Percentiles rank a stretch among this genome's conserved stretches.
These are phyloP conservation scores for Gymnodraco acuticeps DNA, from an alignment of 2,797 vertebrate genomes.

Conservation along the genomic window DNA sequence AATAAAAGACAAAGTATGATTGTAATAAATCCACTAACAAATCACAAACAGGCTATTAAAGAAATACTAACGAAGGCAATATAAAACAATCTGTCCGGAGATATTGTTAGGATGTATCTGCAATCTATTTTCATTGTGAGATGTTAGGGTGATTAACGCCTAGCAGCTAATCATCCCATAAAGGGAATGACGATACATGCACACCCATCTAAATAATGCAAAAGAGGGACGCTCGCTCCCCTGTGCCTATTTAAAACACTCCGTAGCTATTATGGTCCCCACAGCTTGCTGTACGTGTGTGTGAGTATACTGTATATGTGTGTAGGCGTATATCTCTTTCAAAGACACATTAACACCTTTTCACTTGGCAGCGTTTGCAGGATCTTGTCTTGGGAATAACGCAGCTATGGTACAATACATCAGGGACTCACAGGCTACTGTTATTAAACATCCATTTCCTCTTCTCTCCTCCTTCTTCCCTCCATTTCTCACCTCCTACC, in stretches of 20 bases:
- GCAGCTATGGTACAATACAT: conserved; percentile 54
- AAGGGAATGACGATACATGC: conserved; percentile 52
- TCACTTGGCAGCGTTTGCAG: conserved; percentile 64
- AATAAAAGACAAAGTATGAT: conserved; percentile 62
- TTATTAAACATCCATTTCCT: conserved; percentile 55
- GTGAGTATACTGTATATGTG: background rate
- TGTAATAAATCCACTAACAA: conserved; percentile 64
- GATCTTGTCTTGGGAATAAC: conserved; percentile 61
- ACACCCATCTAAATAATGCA: conserved; percentile 37
- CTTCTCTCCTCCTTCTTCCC: background rate
- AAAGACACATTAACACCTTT: conserved; percentile 76
- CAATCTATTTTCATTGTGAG: conserved; percentile 70
- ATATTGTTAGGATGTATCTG: conserved; percentile 57
- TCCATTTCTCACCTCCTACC: conserved; percentile 7
- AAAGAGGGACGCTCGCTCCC: conserved; percentile 43
- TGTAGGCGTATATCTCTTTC: conserved; percentile 38
- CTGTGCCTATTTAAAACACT: conserved; percentile 61
- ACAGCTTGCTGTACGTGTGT: conserved; percentile 41
- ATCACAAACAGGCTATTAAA: conserved; percentile 60
- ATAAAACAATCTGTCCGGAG: conserved; percentile 61
- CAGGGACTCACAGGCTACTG: conserved; percentile 58
- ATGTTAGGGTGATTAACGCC: conserved; percentile 64
- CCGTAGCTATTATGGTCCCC: conserved; percentile 49
- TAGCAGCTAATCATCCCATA: conserved; percentile 58
- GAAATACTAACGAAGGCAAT: conserved; percentile 73